Base-by-base conservation (phyloP, 2,888 invertebrate species). In the Noctua janthe region DNA sequence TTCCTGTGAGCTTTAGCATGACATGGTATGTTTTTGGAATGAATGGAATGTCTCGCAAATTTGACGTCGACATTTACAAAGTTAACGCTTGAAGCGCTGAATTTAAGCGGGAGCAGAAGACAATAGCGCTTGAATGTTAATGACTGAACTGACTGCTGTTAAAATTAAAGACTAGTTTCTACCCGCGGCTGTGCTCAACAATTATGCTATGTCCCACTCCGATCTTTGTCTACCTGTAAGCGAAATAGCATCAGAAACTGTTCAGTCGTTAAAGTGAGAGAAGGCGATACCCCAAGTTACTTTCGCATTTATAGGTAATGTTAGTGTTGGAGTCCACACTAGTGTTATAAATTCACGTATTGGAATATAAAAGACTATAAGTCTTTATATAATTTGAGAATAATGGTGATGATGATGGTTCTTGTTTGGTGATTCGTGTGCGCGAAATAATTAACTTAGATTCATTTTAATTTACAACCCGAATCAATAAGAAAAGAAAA, bases 21-120 rank as follows among this genome's bases (percentile, higher is more conserved):
- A 69, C 59, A 54, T 39, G 29, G 64, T 69, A 86, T 73, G 78
- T 11, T 66, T 69, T 47, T n/a, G 74, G 67, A 69, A 85, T 71
- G 71, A 69, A 56, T 13, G 51, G 71, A 85, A 87, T 87, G 70
- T 71, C 87, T 76, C 29, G 10, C 39, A 1, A 83, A 74, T 71
- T 84, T 78, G 43, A 74, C 64, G 76, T 76, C 49, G 35, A 64
- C 54, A 83, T 76, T 35, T 64, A 62, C 51, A 20, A 75, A 67
- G 59, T 78, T 83, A 62, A 54, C 29, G 77, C n/a, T 72, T 17
- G 39, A 43, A 67, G 17, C 70, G 39, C 35, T 62, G 13, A 64
- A 69, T 70, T 51, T 49, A 15, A 47, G 7, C 39, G 4, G 29
- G 7, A 49, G 20, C 35, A 17, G 20, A n/a, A 15, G n/a, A 47